Conservation (phyloP, 1,140 invertebrate genomes). For the Euglossa dilemma region DNA sequence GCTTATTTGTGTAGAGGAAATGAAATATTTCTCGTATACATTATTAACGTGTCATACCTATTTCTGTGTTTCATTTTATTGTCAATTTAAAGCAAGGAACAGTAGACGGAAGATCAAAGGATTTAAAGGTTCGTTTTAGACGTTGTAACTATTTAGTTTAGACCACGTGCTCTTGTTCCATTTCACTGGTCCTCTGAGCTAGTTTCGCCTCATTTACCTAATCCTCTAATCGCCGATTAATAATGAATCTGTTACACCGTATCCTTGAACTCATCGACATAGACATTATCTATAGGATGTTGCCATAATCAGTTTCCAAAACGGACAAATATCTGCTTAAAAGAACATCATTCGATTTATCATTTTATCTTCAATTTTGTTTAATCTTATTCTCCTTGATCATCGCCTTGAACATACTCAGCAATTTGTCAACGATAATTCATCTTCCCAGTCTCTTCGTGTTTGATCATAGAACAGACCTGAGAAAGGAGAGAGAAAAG, state of each 20-base stretch:
- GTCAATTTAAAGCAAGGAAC: background rate
- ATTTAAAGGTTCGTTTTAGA: background rate
- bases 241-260: background rate
- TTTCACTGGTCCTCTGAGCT: background rate
- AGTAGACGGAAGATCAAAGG: background rate
- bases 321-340: background rate
- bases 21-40: too few relatives aligned
- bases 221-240: background rate
- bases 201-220: background rate
- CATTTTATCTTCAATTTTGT: background rate
- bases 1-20: too few relatives aligned
- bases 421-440: background rate
- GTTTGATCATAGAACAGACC: background rate
- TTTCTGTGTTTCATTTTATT: background rate
- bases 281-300: background rate
- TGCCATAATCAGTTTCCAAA: background rate
- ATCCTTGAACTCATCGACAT: slow-evolving; percentile 14
- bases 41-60: too few relatives aligned
- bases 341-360: background rate
- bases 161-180: background rate
- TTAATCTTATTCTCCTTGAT: background rate
- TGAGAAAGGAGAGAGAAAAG: background rate
- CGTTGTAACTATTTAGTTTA: background rate
- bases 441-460: background rate
- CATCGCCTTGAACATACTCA: background rate